Evolutionary conservation across 2,113 vertebrate species (phyloP).

Genomic region (Eubucco bourcierii): DNA sequence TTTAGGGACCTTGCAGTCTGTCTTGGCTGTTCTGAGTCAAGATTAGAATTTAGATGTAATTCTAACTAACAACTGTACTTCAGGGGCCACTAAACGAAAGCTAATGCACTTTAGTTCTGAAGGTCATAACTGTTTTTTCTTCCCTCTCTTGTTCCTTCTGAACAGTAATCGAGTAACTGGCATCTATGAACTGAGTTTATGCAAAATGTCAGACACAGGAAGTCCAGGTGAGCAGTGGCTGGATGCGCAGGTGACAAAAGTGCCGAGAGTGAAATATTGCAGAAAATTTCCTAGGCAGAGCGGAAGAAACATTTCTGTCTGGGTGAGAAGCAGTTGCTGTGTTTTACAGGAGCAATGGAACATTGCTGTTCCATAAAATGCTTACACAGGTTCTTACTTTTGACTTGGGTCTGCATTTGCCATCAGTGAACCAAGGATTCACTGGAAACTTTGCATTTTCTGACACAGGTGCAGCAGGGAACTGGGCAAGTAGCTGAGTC

Average conservation of each 20-base stretch:
- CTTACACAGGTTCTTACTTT: neutral
- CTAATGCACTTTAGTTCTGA: neutral
- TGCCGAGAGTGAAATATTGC: neutral
- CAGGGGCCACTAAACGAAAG: neutral
- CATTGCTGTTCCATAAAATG: neutral
- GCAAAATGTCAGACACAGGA: conserved; percentile 95
- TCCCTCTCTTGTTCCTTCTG: neutral
- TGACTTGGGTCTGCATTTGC: neutral
- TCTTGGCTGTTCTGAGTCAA: neutral
- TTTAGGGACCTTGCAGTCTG: neutral
- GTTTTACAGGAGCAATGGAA: neutral
- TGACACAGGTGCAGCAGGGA: neutral
- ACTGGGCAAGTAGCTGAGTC: neutral
- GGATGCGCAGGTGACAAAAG: neutral
- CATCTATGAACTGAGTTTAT: conserved; percentile 96
- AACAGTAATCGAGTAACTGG: conserved; percentile 94
- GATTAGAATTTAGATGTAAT: neutral
- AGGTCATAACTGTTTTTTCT: neutral
- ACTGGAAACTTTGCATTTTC: neutral
- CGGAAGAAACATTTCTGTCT: neutral
- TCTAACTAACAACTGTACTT: neutral
- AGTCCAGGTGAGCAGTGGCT: conserved; percentile 87
- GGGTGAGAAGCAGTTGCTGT: neutral
- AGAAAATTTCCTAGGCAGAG: neutral
- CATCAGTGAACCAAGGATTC: neutral